Percentiles rank a stretch among this genome's conserved stretches.
These are phyloP conservation scores for Huso huso DNA, from an alignment of 2,797 vertebrate species.

Conservation along the genomic window DNA sequence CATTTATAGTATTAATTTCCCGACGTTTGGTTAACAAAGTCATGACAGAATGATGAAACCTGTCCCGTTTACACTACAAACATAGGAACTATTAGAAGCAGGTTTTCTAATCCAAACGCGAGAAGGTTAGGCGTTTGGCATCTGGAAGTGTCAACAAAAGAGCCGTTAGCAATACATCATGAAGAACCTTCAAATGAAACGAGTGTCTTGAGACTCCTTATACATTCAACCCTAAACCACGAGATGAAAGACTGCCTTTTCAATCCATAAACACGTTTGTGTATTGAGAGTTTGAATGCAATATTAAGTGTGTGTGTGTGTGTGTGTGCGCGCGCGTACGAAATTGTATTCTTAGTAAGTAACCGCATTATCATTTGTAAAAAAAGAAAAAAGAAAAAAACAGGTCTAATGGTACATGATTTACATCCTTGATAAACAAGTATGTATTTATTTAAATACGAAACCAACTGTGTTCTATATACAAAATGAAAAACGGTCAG, in stretches of 20 bases:
- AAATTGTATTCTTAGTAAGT: no score
- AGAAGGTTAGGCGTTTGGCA: constrained; percentile 47
- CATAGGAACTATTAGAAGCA: constrained; percentile 14
- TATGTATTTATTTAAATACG: neutral
- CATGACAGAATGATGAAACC: no score
- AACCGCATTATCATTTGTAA: no score
- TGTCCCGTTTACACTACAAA: no score
- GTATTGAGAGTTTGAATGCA: no score
- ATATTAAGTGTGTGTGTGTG: no score
- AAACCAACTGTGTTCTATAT: neutral
- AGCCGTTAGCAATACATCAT: constrained; percentile 59
- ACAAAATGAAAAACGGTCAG: neutral
- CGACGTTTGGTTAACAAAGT: no score
- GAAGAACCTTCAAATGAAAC: constrained; percentile 47
- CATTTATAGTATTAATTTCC: no score
- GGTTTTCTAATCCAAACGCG: constrained; percentile 18
- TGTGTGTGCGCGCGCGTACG: neutral
- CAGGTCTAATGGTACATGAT: neutral
- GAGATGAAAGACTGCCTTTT: constrained; percentile 45
- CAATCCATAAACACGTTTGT: constrained; percentile 40
- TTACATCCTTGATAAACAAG: neutral
- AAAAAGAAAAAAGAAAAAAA: neutral
- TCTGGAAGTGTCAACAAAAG: constrained; percentile 56
- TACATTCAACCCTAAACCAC: constrained; percentile 39
- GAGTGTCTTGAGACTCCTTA: constrained; percentile 44